Conservation (phyloP, 2,113 vertebrate genomes). For the Leiothrix lutea region DNA sequence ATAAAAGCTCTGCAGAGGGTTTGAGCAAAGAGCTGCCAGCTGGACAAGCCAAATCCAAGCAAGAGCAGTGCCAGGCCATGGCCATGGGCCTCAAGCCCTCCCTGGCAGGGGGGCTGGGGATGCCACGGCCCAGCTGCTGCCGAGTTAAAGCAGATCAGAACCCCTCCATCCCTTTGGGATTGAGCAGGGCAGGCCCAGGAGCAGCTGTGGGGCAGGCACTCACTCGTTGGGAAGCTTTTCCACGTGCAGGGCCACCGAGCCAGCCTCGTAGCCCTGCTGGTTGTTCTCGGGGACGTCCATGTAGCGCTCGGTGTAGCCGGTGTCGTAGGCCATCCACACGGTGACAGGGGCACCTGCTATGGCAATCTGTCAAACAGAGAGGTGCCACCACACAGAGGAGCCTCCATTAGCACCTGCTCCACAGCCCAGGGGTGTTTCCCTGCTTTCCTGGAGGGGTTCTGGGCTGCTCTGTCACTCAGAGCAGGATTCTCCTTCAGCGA, state of each 20-base stretch:
- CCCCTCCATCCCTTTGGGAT: background rate
- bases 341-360: slow-evolving; percentile 95
- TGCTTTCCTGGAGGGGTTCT: background rate
- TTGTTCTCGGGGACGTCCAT: slow-evolving; percentile 97
- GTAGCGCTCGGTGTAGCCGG: slow-evolving; percentile 94
- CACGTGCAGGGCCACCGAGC: slow-evolving; percentile 93
- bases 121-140: background rate
- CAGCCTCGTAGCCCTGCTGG: slow-evolving; percentile 94
- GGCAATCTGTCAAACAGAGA: slow-evolving; percentile 81
- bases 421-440: background rate
- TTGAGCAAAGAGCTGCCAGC: background rate
- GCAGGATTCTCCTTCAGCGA: background rate
- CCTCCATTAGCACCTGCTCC: background rate
- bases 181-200: background rate
- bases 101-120: background rate
- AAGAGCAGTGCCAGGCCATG: fast-evolving
- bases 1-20: background rate
- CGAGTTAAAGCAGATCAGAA: background rate
- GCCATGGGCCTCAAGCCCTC: background rate
- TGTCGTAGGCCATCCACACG: slow-evolving; percentile 98
- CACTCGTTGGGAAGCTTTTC: slow-evolving; percentile 97
- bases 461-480: background rate
- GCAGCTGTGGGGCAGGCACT: slow-evolving; percentile 52
- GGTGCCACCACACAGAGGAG: background rate
- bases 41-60: background rate